phyloP scores from a whole-genome alignment of 2,888 invertebrate species.

The Amblyjoppa fuscipennis region DNA sequence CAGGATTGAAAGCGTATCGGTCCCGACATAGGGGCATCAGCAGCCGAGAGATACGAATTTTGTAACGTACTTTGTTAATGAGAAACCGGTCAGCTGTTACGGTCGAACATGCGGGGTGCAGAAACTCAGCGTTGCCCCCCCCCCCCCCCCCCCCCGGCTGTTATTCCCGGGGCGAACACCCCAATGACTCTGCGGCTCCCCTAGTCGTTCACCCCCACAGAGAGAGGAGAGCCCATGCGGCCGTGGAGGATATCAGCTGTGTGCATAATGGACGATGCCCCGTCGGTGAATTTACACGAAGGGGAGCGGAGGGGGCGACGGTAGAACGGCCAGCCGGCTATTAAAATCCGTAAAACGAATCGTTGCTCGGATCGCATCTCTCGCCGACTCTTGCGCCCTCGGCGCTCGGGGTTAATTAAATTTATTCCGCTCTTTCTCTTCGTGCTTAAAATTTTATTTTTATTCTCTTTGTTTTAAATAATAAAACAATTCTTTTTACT shows the following conservation, averaged over 20 bases:
- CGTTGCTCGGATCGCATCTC: neutral
- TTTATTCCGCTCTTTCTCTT: neutral
- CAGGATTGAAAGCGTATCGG: conserved; percentile 5
- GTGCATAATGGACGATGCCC: conserved; percentile 69
- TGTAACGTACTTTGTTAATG: conserved; percentile 84
- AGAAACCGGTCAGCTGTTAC: conserved; percentile 83
- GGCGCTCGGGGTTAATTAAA: neutral
- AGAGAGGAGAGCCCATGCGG: conserved; percentile 51
- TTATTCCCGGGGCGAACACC: conserved; percentile 26
- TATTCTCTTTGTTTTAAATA: too few relatives aligned
- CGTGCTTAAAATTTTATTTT: neutral
- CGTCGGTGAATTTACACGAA: conserved; percentile 52
- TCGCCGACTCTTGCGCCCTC: neutral
- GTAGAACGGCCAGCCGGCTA: conserved; percentile 53
- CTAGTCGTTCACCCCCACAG: conserved; percentile 66
- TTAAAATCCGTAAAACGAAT: conserved; percentile 68
- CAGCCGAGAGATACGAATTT: conserved; percentile 53
- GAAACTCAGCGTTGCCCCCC: conserved; percentile 70
- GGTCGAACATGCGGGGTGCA: conserved; percentile 75
- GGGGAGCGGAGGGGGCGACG: conserved; percentile 24
- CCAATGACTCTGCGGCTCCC: conserved; percentile 61
- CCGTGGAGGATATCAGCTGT: conserved; percentile 82
- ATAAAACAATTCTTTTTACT: too few relatives aligned
- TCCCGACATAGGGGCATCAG: conserved; percentile 29
- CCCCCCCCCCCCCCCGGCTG: conserved; percentile 57